Evolutionary conservation across 2,797 vertebrate genomes (phyloP).

Genomic region (Falco naumanni): DNA sequence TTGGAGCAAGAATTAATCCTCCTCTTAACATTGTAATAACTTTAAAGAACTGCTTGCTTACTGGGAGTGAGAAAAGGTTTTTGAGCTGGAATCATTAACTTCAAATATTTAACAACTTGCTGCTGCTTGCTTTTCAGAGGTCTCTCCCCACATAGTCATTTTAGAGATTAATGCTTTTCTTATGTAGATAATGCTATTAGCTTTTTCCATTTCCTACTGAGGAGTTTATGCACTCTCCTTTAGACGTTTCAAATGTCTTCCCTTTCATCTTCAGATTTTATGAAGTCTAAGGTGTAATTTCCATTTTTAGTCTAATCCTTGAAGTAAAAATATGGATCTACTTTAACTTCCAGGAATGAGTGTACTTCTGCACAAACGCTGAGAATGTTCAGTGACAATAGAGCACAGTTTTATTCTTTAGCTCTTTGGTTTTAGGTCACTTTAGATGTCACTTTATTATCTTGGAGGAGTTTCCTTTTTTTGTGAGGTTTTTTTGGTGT

Average conservation of each 20-base stretch:
- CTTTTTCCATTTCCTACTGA: not conserved
- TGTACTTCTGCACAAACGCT: not conserved
- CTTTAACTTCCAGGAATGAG: not conserved
- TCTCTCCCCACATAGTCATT: not conserved
- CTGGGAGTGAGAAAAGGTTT: conserved; percentile 8
- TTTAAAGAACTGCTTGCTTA: conserved; percentile 30
- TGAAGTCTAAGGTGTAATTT: conserved; percentile 8
- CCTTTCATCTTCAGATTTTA: conserved; percentile 5
- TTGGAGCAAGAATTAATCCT: conserved; percentile 27
- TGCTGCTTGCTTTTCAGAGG: conserved; percentile 34
- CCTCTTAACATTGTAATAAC: conserved; percentile 11
- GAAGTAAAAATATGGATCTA: not conserved
- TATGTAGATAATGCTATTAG: conserved; percentile 39
- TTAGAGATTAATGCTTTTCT: conserved; percentile 19
- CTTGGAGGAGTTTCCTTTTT: not conserved
- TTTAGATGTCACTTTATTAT: not conserved
- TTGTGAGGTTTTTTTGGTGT: no score
- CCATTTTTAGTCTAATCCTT: conserved; percentile 28
- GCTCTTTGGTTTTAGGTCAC: not conserved
- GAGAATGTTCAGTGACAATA: not conserved
- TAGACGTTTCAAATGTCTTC: not conserved
- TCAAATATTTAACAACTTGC: conserved; percentile 29
- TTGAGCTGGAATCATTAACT: conserved; percentile 33
- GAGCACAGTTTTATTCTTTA: not conserved
- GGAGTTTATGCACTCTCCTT: not conserved